Conservation (phyloP, 2,888 invertebrate species). For the Acanthosepion esculentum region DNA sequence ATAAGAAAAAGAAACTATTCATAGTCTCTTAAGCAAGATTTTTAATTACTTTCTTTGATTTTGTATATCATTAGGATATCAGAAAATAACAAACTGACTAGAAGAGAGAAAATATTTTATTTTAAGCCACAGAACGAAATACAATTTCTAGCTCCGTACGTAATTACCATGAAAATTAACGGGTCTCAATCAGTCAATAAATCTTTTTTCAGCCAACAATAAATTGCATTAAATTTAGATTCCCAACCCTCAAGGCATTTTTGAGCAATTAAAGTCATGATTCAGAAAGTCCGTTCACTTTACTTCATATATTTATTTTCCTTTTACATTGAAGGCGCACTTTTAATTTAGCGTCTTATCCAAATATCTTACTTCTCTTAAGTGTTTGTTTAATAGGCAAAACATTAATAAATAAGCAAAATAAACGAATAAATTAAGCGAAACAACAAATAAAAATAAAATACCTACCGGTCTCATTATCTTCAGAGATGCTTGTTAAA, state of each 20-base stretch:
- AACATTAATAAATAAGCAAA: neutral
- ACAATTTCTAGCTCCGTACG: too few species aligned
- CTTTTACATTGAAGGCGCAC: neutral
- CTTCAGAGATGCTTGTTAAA: neutral
- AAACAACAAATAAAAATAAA: neutral
- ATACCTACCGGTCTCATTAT: neutral
- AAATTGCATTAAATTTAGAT: neutral
- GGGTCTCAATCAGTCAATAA: neutral
- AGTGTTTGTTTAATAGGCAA: neutral
- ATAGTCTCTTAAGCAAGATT: too few species aligned
- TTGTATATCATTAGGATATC: too few species aligned
- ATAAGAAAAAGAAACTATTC: too few species aligned
- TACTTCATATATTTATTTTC: too few species aligned
- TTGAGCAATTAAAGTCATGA: neutral
- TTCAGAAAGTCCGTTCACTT: neutral
- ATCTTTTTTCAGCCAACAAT: neutral
- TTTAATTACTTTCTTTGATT: too few species aligned
- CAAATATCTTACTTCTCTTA: neutral
- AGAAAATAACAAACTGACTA: too few species aligned
- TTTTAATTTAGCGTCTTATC: conserved; percentile 12
- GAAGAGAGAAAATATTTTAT: too few species aligned
- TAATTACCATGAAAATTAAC: neutral
- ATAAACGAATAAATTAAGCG: too few species aligned
- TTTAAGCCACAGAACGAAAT: too few species aligned
- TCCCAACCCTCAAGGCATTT: neutral